Conservation (phyloP, 2,888 invertebrate species). For the Clunio marinus region DNA sequence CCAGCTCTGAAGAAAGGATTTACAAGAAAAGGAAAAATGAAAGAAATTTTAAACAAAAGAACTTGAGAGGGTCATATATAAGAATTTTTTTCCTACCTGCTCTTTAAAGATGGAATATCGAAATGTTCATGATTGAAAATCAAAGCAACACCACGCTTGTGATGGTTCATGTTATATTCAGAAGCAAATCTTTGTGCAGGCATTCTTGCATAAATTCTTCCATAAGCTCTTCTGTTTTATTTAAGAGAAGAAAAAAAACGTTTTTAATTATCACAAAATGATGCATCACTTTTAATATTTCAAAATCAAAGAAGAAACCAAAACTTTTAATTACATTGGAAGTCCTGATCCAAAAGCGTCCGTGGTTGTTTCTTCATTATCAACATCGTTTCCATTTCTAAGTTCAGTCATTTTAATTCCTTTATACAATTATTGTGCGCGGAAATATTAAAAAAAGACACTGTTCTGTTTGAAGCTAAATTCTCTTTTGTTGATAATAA, state of each 20-base stretch:
- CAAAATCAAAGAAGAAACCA: not conserved
- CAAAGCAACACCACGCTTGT: conserved; percentile 73
- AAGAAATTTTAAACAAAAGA: not conserved
- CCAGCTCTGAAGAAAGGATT: conserved; percentile 60
- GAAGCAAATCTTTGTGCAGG: conserved; percentile 64
- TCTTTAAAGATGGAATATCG: conserved; percentile 63
- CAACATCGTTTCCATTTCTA: conserved; percentile 29
- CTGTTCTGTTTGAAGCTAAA: too few species aligned
- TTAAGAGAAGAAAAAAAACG: not conserved
- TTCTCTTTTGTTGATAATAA: too few species aligned
- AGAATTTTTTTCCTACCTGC: conserved; percentile 22
- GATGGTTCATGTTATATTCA: conserved; percentile 84
- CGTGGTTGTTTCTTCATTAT: conserved; percentile 9
- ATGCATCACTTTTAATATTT: not conserved
- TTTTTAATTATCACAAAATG: not conserved
- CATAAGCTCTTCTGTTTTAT: conserved; percentile 19
- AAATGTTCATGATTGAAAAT: conserved; percentile 90
- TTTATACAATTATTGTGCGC: not conserved
- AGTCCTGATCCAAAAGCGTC: conserved; percentile 23
- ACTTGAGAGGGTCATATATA: not conserved
- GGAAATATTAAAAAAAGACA: conserved; percentile 3
- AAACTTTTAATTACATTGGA: not conserved
- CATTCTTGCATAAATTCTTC: conserved; percentile 53
- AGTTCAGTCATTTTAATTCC: conserved; percentile 23
- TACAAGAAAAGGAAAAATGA: not conserved